Evolutionary conservation across 2,888 invertebrate genomes (phyloP).

Genomic region (Bruchidius siliquastri): DNA sequence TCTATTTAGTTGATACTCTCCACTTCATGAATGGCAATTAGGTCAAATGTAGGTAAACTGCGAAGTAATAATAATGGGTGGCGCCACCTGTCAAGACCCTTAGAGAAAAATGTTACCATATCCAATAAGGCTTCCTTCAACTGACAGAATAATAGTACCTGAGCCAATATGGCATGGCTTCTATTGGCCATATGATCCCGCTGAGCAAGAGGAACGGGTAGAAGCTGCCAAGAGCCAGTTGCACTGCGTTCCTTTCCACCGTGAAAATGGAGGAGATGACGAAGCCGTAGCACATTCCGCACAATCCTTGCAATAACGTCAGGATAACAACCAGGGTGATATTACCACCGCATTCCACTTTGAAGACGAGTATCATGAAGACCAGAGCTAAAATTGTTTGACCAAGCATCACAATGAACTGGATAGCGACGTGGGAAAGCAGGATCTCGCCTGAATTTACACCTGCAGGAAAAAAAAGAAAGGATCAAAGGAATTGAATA

Average conservation of each 20-base stretch:
- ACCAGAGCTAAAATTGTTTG: constrained; percentile 87
- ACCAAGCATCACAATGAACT: constrained; percentile 92
- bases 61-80: too few relatives aligned
- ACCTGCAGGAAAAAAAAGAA: constrained; percentile 49
- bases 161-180: constrained; percentile 82
- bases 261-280: constrained; percentile 90
- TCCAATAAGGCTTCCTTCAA: too few relatives aligned
- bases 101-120: too few relatives aligned
- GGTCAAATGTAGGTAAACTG: too few relatives aligned
- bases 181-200: constrained; percentile 92
- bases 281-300: constrained; percentile 96
- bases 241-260: constrained; percentile 87
- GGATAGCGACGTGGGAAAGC: constrained; percentile 88
- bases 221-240: constrained; percentile 87
- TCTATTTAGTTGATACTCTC: too few relatives aligned
- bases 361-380: constrained; percentile 87
- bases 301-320: constrained; percentile 84
- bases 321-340: constrained; percentile 78
- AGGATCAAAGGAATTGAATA: too few relatives aligned
- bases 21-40: too few relatives aligned
- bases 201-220: constrained; percentile 89
- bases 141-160: too few relatives aligned
- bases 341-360: constrained; percentile 86
- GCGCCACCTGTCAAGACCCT: too few relatives aligned
- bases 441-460: constrained; percentile 88